Conservation (phyloP, 2,888 invertebrate genomes). For the Nomada fucata region DNA sequence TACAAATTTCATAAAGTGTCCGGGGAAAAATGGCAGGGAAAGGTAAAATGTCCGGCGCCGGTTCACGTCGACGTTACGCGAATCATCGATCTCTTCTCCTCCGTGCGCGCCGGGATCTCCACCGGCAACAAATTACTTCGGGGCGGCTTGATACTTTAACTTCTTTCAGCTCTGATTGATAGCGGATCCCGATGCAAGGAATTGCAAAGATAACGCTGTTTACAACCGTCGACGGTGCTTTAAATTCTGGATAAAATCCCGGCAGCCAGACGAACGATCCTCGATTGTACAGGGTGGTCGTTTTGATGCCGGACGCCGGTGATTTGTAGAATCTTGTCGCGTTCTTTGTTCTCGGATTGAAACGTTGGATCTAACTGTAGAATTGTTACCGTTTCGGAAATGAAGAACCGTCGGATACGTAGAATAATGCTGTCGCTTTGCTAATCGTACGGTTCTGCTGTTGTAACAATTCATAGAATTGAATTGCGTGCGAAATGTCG, state of each 20-base stretch:
- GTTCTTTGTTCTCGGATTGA: no score
- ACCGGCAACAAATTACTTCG: conserved; percentile 45
- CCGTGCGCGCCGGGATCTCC: conserved; percentile 17
- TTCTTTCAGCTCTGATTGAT: conserved; percentile 46
- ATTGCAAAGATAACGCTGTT: conserved; percentile 53
- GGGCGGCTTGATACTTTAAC: conserved; percentile 23
- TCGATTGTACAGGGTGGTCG: neutral
- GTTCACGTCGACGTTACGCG: conserved; percentile 22
- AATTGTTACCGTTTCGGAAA: no score
- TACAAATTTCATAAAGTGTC: conserved; percentile 50
- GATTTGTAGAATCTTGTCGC: no score
- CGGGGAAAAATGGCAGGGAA: neutral
- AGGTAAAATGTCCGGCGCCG: neutral
- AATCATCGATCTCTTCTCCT: conserved; percentile 43
- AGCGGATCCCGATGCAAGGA: conserved; percentile 39
- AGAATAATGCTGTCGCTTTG: no score
- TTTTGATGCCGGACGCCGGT: no score
- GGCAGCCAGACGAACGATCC: neutral
- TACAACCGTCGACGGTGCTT: conserved; percentile 26
- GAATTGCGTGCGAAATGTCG: no score
- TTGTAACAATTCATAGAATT: no score
- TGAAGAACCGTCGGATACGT: no score
- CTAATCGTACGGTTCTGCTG: no score
- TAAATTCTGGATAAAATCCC: conserved; percentile 37
- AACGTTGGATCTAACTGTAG: no score